These are phyloP conservation scores for Spicauda simplicius DNA, from an alignment of 2,888 invertebrate species.

Conservation along the genomic window DNA sequence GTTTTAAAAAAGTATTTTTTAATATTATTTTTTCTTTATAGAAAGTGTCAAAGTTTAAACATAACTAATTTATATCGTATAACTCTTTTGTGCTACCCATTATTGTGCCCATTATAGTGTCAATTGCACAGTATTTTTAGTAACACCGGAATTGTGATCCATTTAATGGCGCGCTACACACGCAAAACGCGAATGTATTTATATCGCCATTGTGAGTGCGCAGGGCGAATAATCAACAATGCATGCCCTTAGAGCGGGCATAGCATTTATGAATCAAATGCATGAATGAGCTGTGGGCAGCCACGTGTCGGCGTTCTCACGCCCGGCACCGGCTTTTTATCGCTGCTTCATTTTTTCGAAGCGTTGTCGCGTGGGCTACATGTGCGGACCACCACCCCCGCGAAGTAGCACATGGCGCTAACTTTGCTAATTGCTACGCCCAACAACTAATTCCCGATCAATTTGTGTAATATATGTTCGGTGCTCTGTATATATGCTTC, in stretches of 20 bases:
- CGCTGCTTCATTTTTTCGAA: conserved; percentile 64
- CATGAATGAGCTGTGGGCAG: conserved; percentile 77
- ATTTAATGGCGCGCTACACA: conserved; percentile 27
- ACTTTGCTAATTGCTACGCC: conserved; percentile 76
- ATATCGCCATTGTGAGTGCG: conserved; percentile 31
- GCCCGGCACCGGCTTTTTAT: conserved; percentile 73
- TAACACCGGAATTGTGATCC: conserved; percentile 19
- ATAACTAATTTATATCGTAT: not conserved
- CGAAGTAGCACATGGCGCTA: conserved; percentile 73
- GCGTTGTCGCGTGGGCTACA: conserved; percentile 76
- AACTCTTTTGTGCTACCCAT: not conserved
- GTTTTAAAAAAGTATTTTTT: too few relatives aligned
- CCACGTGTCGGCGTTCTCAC: conserved; percentile 82
- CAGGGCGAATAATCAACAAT: conserved; percentile 42
- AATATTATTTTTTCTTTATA: not conserved
- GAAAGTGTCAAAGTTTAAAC: conserved; percentile 1
- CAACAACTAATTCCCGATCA: conserved; percentile 53
- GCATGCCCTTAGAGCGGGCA: conserved; percentile 49
- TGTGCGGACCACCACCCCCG: conserved; percentile 75
- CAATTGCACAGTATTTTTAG: conserved; percentile 22
- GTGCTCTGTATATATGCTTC: not conserved
- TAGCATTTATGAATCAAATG: conserved; percentile 80
- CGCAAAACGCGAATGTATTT: conserved; percentile 22
- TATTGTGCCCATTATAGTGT: not conserved
- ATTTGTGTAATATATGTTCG: conserved; percentile 34